These are phyloP conservation scores for Catharus fuscescens DNA, from an alignment of 2,113 vertebrate species.

Conservation along the genomic window DNA sequence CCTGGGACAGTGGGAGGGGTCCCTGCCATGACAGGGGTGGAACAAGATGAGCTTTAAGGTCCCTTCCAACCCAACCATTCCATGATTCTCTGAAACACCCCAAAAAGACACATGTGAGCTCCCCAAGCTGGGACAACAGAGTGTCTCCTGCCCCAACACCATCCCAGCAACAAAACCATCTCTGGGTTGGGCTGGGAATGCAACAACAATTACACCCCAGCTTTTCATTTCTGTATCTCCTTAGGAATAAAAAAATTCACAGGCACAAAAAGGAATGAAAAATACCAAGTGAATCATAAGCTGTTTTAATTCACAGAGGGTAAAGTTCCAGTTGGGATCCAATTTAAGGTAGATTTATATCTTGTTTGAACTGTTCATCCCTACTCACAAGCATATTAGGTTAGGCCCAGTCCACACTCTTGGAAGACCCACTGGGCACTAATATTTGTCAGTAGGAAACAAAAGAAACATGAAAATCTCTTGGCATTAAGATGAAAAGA, in stretches of 20 bases:
- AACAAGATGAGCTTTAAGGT: neutral
- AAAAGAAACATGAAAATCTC: slow-evolving; percentile 19
- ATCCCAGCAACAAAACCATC: neutral
- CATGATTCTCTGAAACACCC: neutral
- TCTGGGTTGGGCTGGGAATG: neutral
- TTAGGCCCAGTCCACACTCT: neutral
- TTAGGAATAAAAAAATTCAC: neutral
- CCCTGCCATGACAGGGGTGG: neutral
- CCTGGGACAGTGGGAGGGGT: neutral
- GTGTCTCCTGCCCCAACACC: neutral
- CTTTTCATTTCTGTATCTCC: neutral
- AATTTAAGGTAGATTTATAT: slow-evolving; percentile 7
- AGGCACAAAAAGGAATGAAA: neutral
- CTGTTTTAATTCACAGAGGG: neutral
- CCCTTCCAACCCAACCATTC: neutral
- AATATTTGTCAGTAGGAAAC: slow-evolving; percentile 32
- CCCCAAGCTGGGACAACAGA: neutral
- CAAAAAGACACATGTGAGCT: neutral
- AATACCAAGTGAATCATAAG: slow-evolving; percentile 26
- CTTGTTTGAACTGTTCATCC: slow-evolving; percentile 33
- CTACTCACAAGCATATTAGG: neutral
- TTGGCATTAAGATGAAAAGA: slow-evolving; percentile 48
- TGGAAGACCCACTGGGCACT: neutral
- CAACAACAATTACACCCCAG: neutral
- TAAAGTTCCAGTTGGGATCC: neutral